phyloP scores from a whole-genome alignment of 2,113 vertebrate species.

The Epinephelus moara region DNA sequence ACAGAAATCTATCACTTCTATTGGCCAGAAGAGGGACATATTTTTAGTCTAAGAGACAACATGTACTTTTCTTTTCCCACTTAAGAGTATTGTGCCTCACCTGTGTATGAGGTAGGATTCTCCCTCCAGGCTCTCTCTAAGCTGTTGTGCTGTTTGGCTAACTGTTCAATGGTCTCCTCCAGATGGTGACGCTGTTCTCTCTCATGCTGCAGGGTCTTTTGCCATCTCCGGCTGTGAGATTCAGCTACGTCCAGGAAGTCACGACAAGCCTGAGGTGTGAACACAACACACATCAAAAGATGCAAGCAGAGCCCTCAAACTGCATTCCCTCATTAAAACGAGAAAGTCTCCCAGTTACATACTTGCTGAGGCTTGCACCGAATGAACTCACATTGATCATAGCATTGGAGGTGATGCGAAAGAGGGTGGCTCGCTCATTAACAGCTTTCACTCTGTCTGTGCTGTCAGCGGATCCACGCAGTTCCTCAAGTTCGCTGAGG shows the following conservation, averaged over 20 bases:
- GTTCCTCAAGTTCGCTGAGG: conserved; percentile 92
- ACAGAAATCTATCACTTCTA: neutral
- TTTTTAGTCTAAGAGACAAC: neutral
- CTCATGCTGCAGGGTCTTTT: conserved; percentile 93
- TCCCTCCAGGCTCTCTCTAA: conserved; percentile 93
- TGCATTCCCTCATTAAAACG: neutral
- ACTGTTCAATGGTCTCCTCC: conserved; percentile 96
- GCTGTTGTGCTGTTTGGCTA: conserved; percentile 98
- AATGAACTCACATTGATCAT: conserved; percentile 90
- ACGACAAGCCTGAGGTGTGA: conserved; percentile 89
- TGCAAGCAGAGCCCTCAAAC: neutral
- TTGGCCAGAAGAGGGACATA: conserved; percentile 35
- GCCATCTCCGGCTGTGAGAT: conserved; percentile 93
- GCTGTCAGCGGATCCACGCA: conserved; percentile 86
- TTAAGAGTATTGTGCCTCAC: conserved; percentile 46
- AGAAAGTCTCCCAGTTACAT: neutral
- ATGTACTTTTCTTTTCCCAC: neutral
- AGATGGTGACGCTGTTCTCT: conserved; percentile 93
- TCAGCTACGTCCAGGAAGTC: conserved; percentile 95
- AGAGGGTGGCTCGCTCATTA: conserved; percentile 94
- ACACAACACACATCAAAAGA: conserved; percentile 36
- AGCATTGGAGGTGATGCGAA: conserved; percentile 98
- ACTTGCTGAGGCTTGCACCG: neutral
- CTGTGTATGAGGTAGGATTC: conserved; percentile 81
- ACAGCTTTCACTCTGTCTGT: conserved; percentile 91